Evolutionary conservation across 2,888 invertebrate genomes (phyloP).

Genomic region (Tetragnatha montana): DNA sequence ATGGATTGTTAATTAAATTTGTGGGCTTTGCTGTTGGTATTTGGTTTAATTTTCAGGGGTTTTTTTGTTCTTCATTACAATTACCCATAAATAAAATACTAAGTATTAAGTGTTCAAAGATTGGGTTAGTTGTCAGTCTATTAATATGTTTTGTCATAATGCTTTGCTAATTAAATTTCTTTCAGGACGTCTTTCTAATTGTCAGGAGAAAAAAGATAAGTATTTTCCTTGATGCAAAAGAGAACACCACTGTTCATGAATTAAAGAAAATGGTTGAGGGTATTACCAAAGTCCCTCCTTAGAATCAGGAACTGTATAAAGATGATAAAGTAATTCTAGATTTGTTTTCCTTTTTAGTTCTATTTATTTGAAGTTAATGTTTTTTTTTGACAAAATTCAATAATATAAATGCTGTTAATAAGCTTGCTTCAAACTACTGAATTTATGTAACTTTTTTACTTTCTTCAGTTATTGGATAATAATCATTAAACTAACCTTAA

Average conservation of each 20-base stretch:
- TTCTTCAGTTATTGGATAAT: background rate
- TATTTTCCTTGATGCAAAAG: conserved; percentile 98
- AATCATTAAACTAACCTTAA: background rate
- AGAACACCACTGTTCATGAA: conserved; percentile 93
- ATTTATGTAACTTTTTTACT: too few species aligned
- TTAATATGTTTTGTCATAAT: too few species aligned
- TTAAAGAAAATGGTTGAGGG: conserved; percentile 98
- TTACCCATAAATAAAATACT: too few species aligned
- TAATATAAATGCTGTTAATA: too few species aligned
- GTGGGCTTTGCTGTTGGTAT: too few species aligned
- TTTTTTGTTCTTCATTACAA: too few species aligned
- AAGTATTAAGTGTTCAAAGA: too few species aligned
- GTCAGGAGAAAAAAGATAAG: conserved; percentile 96
- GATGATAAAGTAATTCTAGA: conserved; percentile 86
- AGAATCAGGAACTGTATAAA: conserved; percentile 90
- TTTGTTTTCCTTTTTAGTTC: background rate
- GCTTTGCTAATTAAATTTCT: conserved; percentile 10
- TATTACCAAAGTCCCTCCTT: conserved; percentile 89
- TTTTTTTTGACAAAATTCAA: conserved; percentile 86
- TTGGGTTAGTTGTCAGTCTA: too few species aligned
- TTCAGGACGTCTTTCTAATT: conserved; percentile 97
- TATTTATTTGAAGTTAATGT: background rate
- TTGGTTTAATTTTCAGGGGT: too few species aligned
- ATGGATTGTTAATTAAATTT: too few species aligned
- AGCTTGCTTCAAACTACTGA: too few species aligned